Conservation (phyloP, 2,888 invertebrate species). For the Sinelater perroti region DNA sequence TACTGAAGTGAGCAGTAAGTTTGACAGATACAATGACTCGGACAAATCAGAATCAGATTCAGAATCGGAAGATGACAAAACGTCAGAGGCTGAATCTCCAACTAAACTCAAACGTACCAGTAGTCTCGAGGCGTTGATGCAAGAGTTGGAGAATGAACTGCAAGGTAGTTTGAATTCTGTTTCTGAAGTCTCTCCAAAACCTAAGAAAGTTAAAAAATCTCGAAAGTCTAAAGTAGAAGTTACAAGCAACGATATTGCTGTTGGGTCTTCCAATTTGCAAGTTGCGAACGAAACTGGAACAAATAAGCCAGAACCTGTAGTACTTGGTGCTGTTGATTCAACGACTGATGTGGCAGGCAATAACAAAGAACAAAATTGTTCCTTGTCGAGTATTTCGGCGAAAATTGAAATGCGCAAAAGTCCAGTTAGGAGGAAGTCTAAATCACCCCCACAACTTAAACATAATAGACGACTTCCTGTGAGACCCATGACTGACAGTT, state of each 20-base stretch:
- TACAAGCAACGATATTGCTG: not conserved
- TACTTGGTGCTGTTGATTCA: not conserved
- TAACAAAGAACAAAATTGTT: not conserved
- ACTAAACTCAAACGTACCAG: conserved; percentile 60
- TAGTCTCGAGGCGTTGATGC: conserved; percentile 64
- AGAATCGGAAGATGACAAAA: conserved; percentile 52
- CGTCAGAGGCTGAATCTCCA: conserved; percentile 54
- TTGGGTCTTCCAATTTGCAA: not conserved
- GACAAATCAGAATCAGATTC: conserved; percentile 59
- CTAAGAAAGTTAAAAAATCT: conserved; percentile 36
- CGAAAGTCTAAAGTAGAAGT: conserved; percentile 32
- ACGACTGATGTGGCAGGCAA: not conserved
- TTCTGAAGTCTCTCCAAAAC: not conserved
- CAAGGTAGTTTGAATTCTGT: conserved; percentile 46
- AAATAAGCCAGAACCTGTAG: not conserved
- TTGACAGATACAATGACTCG: conserved; percentile 63
- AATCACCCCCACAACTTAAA: not conserved
- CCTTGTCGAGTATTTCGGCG: not conserved
- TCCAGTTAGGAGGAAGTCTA: not conserved
- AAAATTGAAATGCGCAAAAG: not conserved
- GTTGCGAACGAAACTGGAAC: not conserved
- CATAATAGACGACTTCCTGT: not conserved
- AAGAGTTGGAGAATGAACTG: conserved; percentile 64
- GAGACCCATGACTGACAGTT: not conserved
- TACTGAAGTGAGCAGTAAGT: conserved; percentile 57